Evolutionary conservation across 2,113 vertebrate genomes (phyloP).

Genomic region (Scomber scombrus): DNA sequence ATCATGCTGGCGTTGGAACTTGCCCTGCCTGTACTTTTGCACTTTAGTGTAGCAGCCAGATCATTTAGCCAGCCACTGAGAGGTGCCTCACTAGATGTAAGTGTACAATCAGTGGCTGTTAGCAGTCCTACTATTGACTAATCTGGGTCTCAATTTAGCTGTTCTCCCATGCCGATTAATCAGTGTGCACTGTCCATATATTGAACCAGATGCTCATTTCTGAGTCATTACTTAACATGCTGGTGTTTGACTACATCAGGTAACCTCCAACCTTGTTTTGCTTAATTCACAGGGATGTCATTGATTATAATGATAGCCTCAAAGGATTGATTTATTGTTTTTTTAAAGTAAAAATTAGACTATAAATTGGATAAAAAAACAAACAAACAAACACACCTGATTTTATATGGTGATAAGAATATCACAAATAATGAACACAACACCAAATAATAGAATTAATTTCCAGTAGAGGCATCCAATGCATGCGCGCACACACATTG

Average conservation of each 20-base stretch:
- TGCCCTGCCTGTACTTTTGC: no score
- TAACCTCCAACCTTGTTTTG: neutral
- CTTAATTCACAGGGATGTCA: neutral
- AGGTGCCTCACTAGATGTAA: slow-evolving; percentile 1
- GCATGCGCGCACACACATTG: neutral
- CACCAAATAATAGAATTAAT: neutral
- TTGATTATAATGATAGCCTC: neutral
- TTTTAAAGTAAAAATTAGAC: neutral
- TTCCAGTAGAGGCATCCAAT: neutral
- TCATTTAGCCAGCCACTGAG: slow-evolving; percentile 4
- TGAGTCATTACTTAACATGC: neutral
- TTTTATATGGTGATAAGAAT: neutral
- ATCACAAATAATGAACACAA: slow-evolving; percentile 5
- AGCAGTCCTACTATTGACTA: slow-evolving; percentile 17
- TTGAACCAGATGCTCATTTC: slow-evolving; percentile 20
- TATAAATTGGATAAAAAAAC: neutral
- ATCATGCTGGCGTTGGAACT: no score
- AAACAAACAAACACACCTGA: neutral
- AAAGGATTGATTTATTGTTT: slow-evolving; percentile 4
- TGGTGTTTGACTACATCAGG: neutral
- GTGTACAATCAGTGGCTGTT: slow-evolving; percentile 25
- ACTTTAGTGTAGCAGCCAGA: neutral
- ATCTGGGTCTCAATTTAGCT: slow-evolving; percentile 31
- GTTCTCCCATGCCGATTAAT: slow-evolving; percentile 26
- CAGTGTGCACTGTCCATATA: slow-evolving; percentile 27